Base-by-base conservation (phyloP, 2,797 vertebrate genomes). In the Anniella stebbinsi region DNA sequence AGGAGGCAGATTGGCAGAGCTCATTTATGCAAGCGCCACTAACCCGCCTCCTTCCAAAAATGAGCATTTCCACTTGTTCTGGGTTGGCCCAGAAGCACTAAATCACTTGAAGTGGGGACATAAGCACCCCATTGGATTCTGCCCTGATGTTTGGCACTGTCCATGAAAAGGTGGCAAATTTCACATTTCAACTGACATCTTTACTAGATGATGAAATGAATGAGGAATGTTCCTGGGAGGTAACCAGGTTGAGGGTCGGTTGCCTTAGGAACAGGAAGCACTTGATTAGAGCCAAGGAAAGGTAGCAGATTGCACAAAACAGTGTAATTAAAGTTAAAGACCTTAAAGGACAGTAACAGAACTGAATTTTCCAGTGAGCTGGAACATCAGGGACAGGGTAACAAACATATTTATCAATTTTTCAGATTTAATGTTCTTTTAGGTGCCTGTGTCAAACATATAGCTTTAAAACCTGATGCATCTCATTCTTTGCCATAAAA, bases 211-310 rank as follows among this genome's bases (percentile, higher is more conserved):
- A 89, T 54, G 60, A 60, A 57, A 84, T 84, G 30, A 87, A 84
- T 45, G 38, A 57, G 57, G 48, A 87, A 80, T 87, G 85, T 81
- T 90, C 67, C 78, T 67, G n/a, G 88, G 76, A 90, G 88, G 83
- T 85, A 81, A 67, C 60, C 63, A 90, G 78, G 76, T 80, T 90
- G 86, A 89, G 54, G 85, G 82, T 87, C 83, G 2, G 89, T 95
- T 95, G 92, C 91, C 87, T 91, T 93, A 92, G 93, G 80, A 94
- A 95, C 93, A 86, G 88, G 73, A 92, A 94, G 67, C 91, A 90
- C 81, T 89, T 94, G 91, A 80, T 89, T 60, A 78, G 41, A 87
- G 76, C 81, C 91, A 90, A 78, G 88, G 81, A 89, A 92, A 92
- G 87, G 45, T 54, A 92, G 73, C 41, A 93, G 94, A 90, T 82